Evolutionary conservation across 64 coral and sea anemone genomes (phyloP), one percentile per base, ranked within the genome.

Genomic region (Platygyra sinensis): DNA sequence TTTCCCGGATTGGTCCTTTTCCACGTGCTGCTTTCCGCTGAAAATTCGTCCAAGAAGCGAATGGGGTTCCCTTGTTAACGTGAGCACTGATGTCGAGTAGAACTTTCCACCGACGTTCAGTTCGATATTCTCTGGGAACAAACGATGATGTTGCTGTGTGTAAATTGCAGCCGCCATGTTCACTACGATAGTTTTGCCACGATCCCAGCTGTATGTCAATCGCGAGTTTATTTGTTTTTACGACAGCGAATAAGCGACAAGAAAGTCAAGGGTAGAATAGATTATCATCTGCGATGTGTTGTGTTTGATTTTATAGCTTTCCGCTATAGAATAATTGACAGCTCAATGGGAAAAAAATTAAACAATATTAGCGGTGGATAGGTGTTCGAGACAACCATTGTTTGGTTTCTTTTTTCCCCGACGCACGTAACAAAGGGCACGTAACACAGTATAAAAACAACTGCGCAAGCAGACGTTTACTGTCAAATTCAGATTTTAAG

Each of bases 101-200:
- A 82, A 96, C 82, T 96, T 96, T 17, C 95, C 95, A 14, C 95
- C 95, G 36, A 96, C 91, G 67, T 96, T 96, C 2, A 96, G 67
- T 38, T 96, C 95, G 31, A 94, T 97, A 39, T 97, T 97, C 67
- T 97, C 95, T 2, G 95, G 95, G 32, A 97, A 97, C 32, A 97
- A 74, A 83, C 82, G 82, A 62, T 67, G 86, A 89, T 31, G 77
- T 72, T 71, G 17, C 60, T 78, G 39, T 54, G 19, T 61, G 33
- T 7, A 17, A 83, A 27, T n/a, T 25, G 33, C 80, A 13, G 87
- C 38, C 30, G 90, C 90, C 94, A 93, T 96, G 13, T 88, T 87
- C 15, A 36, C 20, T 80, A n/a, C 63, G 63, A 85, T 85, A 71
- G 69, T 71, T 85, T 13, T 25, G 13, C 33, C 36, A 50, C 24